Percentiles rank a stretch among this genome's conserved stretches.
phyloP scores from a whole-genome alignment of 2,113 vertebrate genomes.

The Oreocharis arfaki region DNA sequence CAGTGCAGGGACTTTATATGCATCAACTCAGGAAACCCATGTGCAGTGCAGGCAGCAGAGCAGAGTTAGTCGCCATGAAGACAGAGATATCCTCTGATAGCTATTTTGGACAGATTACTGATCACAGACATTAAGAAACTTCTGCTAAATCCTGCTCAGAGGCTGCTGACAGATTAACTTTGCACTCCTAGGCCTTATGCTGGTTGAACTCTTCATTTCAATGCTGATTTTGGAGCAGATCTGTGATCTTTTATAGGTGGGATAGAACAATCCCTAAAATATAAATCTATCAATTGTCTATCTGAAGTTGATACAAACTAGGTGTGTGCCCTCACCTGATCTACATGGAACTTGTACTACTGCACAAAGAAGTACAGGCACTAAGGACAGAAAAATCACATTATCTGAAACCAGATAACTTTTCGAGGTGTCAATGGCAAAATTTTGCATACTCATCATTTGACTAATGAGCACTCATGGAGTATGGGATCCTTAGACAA shows the following conservation, averaged over 20 bases:
- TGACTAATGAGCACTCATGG: neutral
- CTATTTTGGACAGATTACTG: neutral
- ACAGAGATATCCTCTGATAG: neutral
- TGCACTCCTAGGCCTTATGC: neutral
- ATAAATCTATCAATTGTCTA: neutral
- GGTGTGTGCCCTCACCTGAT: neutral
- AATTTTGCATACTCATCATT: neutral
- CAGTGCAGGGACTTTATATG: neutral
- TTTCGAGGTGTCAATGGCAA: neutral
- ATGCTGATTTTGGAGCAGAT: neutral
- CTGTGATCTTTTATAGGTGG: neutral
- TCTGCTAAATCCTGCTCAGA: neutral
- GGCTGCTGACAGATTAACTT: neutral
- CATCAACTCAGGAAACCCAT: rapidly evolving
- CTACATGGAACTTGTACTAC: rapidly evolving
- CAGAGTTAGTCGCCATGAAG: neutral
- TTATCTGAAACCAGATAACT: neutral
- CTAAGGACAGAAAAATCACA: neutral
- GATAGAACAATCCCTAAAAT: neutral
- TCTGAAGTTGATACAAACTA: neutral
- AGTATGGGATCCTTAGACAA: neutral
- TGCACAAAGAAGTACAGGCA: neutral
- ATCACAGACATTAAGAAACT: neutral
- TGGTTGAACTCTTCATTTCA: neutral
- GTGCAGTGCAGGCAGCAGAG: neutral